Evolutionary conservation across 2,113 vertebrate species (phyloP), one percentile per base, ranked within the genome.

Genomic region (Callospermophilus lateralis): DNA sequence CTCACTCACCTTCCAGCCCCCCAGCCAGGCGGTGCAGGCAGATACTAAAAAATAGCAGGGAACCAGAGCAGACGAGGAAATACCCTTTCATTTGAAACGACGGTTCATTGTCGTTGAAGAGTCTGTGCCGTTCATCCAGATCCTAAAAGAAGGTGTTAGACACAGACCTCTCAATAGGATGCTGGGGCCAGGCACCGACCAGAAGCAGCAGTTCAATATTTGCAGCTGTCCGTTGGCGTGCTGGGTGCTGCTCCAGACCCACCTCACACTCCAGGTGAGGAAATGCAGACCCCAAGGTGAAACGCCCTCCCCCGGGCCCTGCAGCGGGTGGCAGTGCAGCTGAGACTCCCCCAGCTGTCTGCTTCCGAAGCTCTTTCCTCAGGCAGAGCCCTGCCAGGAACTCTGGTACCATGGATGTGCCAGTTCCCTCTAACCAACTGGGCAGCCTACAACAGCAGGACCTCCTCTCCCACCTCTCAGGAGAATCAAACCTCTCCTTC

Each of bases 281-380:
- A 80, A 42, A 42, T 8, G 20, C 77, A 92, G 48, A 76, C 8
- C 7, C 58, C 30, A 34, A n/a, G 16, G 83, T 10, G 30, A 8
- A 32, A 51, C 32, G 1, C 48, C 22, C 22, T 68, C n/a, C 0
- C 20, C 19, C 19, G 0, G 2, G 4, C 32, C n/a, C 45, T 1
- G 63, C 10, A 34, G 53, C 61, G 17, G 53, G 55, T 0, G 6
- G 26, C 2, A 22, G 11, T 0, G 20, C 9, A 10, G 19, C 45
- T 24, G 28, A 74, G 73, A 5, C 37, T 24, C 74, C 10, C 45
- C 15, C 11, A 3, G 30, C 17, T 67, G 1, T 32, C 53, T 63
- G n/a, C 37, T 76, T 80, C 63, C 11, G 37, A 39, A 3, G 17
- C 55, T 37, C 22, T n/a, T 26, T 77, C 74, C 58, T 80, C 37